Conservation (phyloP, 2,888 invertebrate genomes). For the Andricus quercusramuli region DNA sequence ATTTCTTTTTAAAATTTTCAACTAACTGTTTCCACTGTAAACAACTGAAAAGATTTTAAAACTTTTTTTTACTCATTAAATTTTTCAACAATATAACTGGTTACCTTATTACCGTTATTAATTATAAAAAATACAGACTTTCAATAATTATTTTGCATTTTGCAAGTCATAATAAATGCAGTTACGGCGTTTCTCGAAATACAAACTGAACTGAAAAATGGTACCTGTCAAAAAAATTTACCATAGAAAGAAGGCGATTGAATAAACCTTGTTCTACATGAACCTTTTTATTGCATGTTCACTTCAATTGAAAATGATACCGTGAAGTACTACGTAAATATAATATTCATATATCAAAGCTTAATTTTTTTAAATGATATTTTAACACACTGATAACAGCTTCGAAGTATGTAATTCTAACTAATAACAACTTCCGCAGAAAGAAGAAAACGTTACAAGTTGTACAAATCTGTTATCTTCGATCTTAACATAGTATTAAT, state of each 20-base stretch:
- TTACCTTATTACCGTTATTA: too few species aligned
- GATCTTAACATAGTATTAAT: background rate
- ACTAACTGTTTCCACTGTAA: too few species aligned
- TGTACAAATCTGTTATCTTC: conserved; percentile 18
- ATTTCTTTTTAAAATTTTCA: too few species aligned
- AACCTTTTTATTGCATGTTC: conserved; percentile 35
- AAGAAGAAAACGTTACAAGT: background rate
- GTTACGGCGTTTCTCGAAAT: too few species aligned
- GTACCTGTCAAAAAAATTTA: too few species aligned
- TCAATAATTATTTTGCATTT: too few species aligned
- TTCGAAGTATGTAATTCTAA: conserved; percentile 20
- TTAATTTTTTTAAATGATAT: conserved; percentile 30
- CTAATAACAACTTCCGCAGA: conserved; percentile 13
- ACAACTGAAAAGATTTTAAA: too few species aligned
- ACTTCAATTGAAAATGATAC: conserved; percentile 21
- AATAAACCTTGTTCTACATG: conserved; percentile 6
- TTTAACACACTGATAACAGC: conserved; percentile 28
- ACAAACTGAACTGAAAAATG: too few species aligned
- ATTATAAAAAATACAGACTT: too few species aligned
- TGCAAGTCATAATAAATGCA: too few species aligned
- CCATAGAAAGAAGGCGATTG: background rate
- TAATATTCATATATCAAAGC: conserved; percentile 22
- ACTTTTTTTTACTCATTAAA: too few species aligned
- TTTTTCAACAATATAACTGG: too few species aligned
- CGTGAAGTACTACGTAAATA: conserved; percentile 14